Percentiles rank a stretch among this genome's conserved stretches.
Conservation (phyloP, 2,797 vertebrate genomes). For the Halcyon chelicuti region DNA sequence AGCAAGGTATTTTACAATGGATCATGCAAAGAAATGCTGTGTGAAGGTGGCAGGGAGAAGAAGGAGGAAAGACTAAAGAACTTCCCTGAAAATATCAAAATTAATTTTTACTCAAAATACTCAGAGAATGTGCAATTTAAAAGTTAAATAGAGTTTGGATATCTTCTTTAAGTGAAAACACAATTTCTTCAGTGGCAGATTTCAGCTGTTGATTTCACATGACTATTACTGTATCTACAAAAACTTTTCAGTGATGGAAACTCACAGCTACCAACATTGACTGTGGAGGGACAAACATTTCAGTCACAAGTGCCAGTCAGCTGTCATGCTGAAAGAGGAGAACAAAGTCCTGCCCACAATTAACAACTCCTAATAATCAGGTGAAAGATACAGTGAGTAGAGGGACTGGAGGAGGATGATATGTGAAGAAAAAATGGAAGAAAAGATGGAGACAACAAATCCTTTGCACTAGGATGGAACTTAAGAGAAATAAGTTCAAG, state of each 20-base stretch:
- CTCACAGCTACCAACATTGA: neutral
- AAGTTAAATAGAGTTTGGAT: neutral
- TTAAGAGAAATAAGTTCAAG: neutral
- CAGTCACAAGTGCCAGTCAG: neutral
- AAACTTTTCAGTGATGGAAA: neutral
- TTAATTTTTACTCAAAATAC: neutral
- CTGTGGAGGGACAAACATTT: neutral
- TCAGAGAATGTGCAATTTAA: neutral
- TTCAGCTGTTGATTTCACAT: neutral
- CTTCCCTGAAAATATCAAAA: neutral
- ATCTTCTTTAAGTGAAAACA: neutral
- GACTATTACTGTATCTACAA: neutral
- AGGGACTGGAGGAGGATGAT: neutral
- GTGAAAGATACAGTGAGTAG: neutral
- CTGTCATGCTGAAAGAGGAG: neutral
- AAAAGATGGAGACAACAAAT: neutral
- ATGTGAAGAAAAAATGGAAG: neutral
- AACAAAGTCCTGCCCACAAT: neutral
- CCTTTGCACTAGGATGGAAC: neutral
- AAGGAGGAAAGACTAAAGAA: neutral
- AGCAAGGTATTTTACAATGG: neutral
- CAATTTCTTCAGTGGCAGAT: neutral
- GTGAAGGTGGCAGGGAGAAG: neutral
- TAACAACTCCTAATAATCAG: neutral
- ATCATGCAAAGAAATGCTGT: neutral